Evolutionary conservation across 2,113 vertebrate genomes (phyloP), one percentile per base, ranked within the genome.

Genomic region (Sinocyclocheilus anshuiensis): DNA sequence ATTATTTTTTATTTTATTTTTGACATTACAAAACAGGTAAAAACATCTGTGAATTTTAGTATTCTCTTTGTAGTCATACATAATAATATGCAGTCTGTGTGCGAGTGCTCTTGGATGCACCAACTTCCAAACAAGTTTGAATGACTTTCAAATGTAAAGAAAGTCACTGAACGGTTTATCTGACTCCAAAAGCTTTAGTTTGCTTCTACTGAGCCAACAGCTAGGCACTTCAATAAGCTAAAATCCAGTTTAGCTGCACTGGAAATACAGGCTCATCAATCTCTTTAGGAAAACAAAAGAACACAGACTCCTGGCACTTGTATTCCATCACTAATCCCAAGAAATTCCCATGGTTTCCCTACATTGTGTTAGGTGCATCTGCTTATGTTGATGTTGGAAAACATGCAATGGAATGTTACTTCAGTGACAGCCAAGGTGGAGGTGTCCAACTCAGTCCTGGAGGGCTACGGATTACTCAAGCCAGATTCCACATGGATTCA

Each of bases 401-500:
- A 77, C 59, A 85, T 81, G 69, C 45, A 59, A 20, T 76, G n/a
- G 45, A 77, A 87, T 72, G 69, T 67, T 87, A 65, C 22, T n/a
- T 39, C 57, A 59, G 36, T 36, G n/a, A 69, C 22, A 26, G 77
- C 77, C 84, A 45, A 80, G 36, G 77, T 69, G 33, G 9, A 71
- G 26, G 77, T 80, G 65, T 80, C 84, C 77, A 79, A 86, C 1
- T n/a, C 18, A 48, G 26, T 86, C 77, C 65, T 67, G 22, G 71
- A 80, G 39, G 45, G 3, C 29, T 45, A 24, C 72, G 16, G 79
- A 81, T 48, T 81, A 81, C 79, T 82, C 7, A 20, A 81, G 78
- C 87, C 87, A 85, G 80, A 83, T 48, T 86, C 63, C 63, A 72
- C 74, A 88, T 53, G 39, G 13, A 82, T 57, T 61, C 50, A 7